Evolutionary conservation across 2,888 invertebrate species (phyloP).

Genomic region (Caprella mutica): DNA sequence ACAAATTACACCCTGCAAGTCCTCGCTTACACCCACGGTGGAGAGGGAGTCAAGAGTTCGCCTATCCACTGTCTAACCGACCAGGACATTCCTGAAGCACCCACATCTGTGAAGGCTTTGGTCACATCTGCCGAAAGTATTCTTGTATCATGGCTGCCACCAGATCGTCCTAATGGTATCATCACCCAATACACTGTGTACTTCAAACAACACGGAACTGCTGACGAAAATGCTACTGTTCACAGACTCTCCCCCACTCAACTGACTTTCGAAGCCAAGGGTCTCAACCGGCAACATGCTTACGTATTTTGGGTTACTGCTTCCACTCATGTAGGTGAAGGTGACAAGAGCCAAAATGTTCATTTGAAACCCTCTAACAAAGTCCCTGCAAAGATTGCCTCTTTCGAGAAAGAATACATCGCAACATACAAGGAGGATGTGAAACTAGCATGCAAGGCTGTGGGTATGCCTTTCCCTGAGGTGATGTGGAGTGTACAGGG

Average conservation of each 20-base stretch:
- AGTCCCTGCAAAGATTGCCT: constrained; percentile 89
- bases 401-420: constrained; percentile 85
- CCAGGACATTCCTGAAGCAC: constrained; percentile 90
- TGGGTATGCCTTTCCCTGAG: constrained; percentile 79
- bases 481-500: constrained; percentile 53
- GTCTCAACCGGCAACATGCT: constrained; percentile 64
- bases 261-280: constrained; percentile 75
- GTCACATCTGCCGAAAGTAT: constrained; percentile 86
- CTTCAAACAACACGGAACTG: constrained; percentile 44
- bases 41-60: constrained; percentile 78
- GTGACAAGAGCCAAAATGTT: constrained; percentile 76
- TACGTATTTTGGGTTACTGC: constrained; percentile 94
- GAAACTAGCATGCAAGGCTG: constrained; percentile 78
- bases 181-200: constrained; percentile 88
- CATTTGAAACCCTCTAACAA: constrained; percentile 68
- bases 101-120: constrained; percentile 80
- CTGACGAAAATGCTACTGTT: constrained; percentile 36
- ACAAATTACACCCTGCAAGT: constrained; percentile 97
- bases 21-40: constrained; percentile 83
- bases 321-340: constrained; percentile 86
- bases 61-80: constrained; percentile 88
- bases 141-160: constrained; percentile 85
- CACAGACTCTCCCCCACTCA: constrained; percentile 45
- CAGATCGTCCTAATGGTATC: constrained; percentile 81
- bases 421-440: constrained; percentile 86